Evolutionary conservation across 2,888 invertebrate species (phyloP).

Genomic region (Glaucopsyche alexis): DNA sequence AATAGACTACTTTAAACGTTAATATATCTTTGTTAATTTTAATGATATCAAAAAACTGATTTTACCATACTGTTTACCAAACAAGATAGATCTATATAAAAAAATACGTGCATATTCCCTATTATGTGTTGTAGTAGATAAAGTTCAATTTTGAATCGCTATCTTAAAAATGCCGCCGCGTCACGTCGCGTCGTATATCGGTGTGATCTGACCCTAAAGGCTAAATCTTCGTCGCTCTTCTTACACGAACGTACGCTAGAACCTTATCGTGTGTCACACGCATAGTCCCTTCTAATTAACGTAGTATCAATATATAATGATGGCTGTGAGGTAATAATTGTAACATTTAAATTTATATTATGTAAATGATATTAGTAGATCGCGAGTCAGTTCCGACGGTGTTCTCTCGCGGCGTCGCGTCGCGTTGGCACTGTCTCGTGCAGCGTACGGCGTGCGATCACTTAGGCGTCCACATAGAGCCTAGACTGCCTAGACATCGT

Average conservation of each 20-base stretch:
- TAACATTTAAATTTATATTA: constrained; percentile 78
- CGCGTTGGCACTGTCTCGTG: constrained; percentile 46
- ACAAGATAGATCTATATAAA: no score
- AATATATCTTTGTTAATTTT: no score
- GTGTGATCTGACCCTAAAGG: no score
- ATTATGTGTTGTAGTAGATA: no score
- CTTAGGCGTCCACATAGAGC: constrained; percentile 41
- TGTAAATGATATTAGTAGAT: constrained; percentile 68
- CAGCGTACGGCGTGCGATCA: constrained; percentile 27
- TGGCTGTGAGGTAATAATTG: constrained; percentile 79
- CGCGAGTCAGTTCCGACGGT: constrained; percentile 57
- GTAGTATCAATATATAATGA: constrained; percentile 80
- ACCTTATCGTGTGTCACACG: constrained; percentile 71
- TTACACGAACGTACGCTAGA: constrained; percentile 74
- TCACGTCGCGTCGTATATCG: no score
- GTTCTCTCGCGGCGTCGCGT: constrained; percentile 40
- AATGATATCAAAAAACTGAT: no score
- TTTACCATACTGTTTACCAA: no score
- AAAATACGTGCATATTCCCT: no score
- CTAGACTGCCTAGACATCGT: constrained; percentile 41
- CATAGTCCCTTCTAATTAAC: constrained; percentile 75
- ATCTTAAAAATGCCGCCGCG: no score
- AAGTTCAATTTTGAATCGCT: no score
- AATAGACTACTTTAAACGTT: no score
- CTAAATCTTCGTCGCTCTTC: constrained; percentile 61